These are phyloP conservation scores for Cariama cristata DNA, from an alignment of 2,113 vertebrate genomes.

Conservation along the genomic window DNA sequence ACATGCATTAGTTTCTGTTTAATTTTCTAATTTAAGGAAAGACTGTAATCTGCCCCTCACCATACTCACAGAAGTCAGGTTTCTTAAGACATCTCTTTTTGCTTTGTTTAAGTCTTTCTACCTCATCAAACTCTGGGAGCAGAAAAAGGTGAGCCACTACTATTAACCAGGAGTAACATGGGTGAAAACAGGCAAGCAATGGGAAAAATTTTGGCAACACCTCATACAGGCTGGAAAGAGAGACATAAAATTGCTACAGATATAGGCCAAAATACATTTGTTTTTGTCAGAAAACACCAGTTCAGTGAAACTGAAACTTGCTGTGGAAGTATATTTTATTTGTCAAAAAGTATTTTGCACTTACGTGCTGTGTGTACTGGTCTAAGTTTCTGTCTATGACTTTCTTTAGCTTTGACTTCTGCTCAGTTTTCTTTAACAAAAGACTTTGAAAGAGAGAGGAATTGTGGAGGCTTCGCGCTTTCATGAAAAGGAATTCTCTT, in stretches of 20 bases:
- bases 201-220: not conserved
- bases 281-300: not conserved
- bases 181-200: not conserved
- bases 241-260: not conserved
- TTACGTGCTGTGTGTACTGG: not conserved
- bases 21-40: constrained; percentile 44
- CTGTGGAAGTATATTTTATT: not conserved
- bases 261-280: not conserved
- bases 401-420: not conserved
- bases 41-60: not conserved
- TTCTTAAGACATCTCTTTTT: not conserved
- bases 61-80: not conserved
- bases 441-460: not conserved
- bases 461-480: not conserved
- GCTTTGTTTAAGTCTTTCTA: not conserved
- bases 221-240: not conserved
- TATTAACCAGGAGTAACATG: not conserved
- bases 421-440: not conserved
- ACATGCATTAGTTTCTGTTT: constrained; percentile 51
- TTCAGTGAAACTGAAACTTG: not conserved
- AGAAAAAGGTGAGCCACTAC: not conserved
- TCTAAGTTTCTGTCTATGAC: not conserved
- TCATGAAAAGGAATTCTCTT: not conserved
- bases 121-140: not conserved
- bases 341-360: not conserved